phyloP scores from a whole-genome alignment of 2,797 vertebrate species.

The Thripadectes ignobilis region DNA sequence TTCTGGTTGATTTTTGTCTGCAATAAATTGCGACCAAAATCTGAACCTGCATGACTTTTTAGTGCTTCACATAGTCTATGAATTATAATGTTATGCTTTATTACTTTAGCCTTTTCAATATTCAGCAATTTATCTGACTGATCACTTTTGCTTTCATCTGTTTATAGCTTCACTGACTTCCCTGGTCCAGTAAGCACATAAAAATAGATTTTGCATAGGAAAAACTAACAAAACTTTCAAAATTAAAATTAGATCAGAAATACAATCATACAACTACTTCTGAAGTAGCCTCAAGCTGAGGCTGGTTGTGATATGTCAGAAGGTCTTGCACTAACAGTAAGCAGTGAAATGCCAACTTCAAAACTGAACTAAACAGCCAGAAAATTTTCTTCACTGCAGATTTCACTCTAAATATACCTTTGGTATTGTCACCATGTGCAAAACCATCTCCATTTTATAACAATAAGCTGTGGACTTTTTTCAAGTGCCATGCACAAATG shows the following conservation, averaged over 20 bases:
- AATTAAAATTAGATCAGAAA: neutral
- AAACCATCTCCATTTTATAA: neutral
- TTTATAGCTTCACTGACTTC: constrained; percentile 14
- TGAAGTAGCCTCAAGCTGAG: neutral
- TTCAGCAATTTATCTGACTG: constrained; percentile 36
- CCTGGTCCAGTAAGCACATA: neutral
- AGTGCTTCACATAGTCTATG: constrained; percentile 2
- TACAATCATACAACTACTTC: neutral
- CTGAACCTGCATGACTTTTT: constrained; percentile 6
- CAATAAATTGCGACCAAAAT: constrained; percentile 45
- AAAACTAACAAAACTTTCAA: neutral
- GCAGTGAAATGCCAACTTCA: neutral
- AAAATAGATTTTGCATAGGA: neutral
- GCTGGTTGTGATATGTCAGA: neutral
- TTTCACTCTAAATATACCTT: neutral
- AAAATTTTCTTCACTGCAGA: neutral
- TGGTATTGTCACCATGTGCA: neutral
- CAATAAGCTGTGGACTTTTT: fast-evolving
- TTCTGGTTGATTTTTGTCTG: neutral
- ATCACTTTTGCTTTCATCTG: neutral
- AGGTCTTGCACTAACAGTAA: neutral
- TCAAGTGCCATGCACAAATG: neutral
- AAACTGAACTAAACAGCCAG: neutral
- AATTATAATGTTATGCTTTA: constrained; percentile 12
- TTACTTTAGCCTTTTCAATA: constrained; percentile 46